These are phyloP conservation scores for Ptychobarbus kaznakovi DNA, from an alignment of 2,797 vertebrate genomes.

Conservation along the genomic window DNA sequence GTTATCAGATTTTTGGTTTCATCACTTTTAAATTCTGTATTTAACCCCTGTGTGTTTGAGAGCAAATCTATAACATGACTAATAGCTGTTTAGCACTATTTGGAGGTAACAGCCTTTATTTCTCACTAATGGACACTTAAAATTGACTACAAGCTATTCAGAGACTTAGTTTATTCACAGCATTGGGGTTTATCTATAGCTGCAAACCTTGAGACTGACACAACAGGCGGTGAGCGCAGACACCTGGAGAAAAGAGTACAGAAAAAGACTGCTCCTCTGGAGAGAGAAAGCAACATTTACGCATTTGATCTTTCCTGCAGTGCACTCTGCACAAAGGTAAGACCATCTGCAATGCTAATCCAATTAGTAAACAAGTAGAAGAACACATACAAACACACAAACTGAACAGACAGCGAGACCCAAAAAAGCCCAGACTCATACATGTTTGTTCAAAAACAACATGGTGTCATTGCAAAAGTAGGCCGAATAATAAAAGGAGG, in stretches of 20 bases:
- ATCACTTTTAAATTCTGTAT: background rate
- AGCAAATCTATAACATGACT: constrained; percentile 22
- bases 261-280: background rate
- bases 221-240: background rate
- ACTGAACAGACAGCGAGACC: constrained; percentile 20
- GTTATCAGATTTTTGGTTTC: background rate
- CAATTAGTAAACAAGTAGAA: constrained; percentile 41
- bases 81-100: background rate
- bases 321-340: constrained; percentile 22
- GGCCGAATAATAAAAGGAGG: constrained; percentile 66
- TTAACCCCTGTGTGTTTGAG: background rate
- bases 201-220: constrained; percentile 17
- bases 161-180: constrained; percentile 9
- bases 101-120: constrained; percentile 7
- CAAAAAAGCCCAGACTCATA: constrained; percentile 21
- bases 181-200: constrained; percentile 26
- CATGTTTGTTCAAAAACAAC: constrained; percentile 11
- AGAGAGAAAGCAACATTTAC: constrained; percentile 24
- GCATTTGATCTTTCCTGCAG: constrained; percentile 35
- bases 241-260: constrained; percentile 5
- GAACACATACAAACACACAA: constrained; percentile 20
- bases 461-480: constrained; percentile 30
- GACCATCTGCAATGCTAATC: constrained; percentile 48
- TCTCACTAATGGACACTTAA: constrained; percentile 11
- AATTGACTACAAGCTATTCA: constrained; percentile 33